phyloP scores from a whole-genome alignment of 2,797 vertebrate species.

The Sciurus carolinensis region DNA sequence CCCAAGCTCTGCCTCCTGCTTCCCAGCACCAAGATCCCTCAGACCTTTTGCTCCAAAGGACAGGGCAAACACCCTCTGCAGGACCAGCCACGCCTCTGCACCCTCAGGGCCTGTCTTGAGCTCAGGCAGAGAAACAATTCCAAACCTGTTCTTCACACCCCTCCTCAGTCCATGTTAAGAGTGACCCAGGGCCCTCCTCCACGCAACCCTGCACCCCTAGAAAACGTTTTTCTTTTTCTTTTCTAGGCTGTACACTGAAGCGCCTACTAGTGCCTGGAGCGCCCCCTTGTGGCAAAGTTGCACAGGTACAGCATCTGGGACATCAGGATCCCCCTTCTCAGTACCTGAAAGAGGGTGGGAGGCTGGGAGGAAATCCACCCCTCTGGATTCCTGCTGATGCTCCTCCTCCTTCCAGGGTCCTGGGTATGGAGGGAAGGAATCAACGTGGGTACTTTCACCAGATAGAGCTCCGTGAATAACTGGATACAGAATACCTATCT shows the following conservation, averaged over 20 bases:
- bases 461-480: background rate
- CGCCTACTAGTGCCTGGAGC: background rate
- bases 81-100: background rate
- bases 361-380: accelerated
- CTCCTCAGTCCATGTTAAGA: background rate
- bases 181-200: background rate
- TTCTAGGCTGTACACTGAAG: accelerated
- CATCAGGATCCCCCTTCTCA: too few relatives aligned
- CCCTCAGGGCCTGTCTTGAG: background rate
- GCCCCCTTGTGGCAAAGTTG: constrained; percentile 65
- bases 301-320: background rate
- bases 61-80: background rate
- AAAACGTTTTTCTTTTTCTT: background rate
- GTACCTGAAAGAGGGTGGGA: background rate
- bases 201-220: accelerated
- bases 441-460: background rate
- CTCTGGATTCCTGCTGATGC: background rate
- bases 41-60: too few relatives aligned
- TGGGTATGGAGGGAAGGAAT: background rate
- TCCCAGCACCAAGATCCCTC: too few relatives aligned
- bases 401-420: background rate
- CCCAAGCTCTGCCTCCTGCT: too few relatives aligned
- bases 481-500: background rate
- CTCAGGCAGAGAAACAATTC: background rate
- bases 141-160: accelerated